phyloP scores from a whole-genome alignment of 2,797 vertebrate species.

The Pogoniulus pusillus region DNA sequence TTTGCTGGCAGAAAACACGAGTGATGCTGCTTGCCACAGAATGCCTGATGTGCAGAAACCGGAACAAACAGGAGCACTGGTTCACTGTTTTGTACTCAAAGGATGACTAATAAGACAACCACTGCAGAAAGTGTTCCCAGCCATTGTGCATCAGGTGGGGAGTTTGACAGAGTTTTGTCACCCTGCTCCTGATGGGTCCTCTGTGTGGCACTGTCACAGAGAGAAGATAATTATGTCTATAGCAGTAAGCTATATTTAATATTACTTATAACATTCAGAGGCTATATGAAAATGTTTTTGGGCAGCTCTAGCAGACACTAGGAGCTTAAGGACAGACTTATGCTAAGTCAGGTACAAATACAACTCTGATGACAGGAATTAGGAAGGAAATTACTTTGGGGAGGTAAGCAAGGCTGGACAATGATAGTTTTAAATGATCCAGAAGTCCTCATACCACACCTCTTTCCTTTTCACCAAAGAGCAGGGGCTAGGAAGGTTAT shows the following conservation, averaged over 20 bases:
- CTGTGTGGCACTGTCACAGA: background rate
- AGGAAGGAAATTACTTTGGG: background rate
- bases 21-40: background rate
- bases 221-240: background rate
- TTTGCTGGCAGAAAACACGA: background rate
- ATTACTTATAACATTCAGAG: background rate
- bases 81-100: background rate
- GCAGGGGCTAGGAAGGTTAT: background rate
- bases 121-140: background rate
- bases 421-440: background rate
- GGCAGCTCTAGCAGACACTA: background rate
- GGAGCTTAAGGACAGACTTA: background rate
- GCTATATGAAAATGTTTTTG: background rate
- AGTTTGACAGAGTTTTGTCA: background rate
- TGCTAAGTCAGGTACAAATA: background rate
- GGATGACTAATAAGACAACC: background rate
- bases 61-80: background rate
- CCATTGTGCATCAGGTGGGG: background rate
- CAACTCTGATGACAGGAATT: background rate
- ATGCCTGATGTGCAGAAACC: fast-evolving
- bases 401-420: background rate
- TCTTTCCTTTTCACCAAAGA: background rate
- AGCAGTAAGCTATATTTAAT: background rate
- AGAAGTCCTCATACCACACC: background rate
- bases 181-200: background rate